A percentile compares a stretch with the other conserved stretches of the same genome.
These are phyloP conservation scores for Cottus gobio DNA, from an alignment of 2,113 vertebrate genomes.

Conservation along the genomic window DNA sequence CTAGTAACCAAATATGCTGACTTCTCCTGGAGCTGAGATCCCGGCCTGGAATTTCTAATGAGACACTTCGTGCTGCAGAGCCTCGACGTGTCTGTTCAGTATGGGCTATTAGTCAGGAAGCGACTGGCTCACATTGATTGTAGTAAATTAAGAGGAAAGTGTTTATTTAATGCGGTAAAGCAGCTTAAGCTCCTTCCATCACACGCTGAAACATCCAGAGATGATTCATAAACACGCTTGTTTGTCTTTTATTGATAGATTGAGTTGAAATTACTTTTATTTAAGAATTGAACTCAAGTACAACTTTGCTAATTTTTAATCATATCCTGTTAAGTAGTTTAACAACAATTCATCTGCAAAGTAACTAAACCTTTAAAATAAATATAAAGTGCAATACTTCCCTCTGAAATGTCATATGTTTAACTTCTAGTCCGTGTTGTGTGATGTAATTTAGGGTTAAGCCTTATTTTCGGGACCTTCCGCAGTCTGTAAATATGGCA, in stretches of 20 bases:
- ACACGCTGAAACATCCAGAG: neutral
- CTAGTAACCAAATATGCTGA: constrained; percentile 79
- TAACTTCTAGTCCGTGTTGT: neutral
- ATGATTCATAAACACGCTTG: neutral
- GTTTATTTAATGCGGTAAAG: neutral
- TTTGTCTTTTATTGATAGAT: neutral
- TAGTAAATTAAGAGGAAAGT: neutral
- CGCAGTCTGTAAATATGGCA: neutral
- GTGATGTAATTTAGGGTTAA: neutral
- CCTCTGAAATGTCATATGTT: neutral
- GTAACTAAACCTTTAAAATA: neutral
- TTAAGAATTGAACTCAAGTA: neutral
- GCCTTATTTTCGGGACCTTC: neutral
- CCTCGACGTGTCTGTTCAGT: constrained; percentile 6
- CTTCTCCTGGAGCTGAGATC: constrained; percentile 49
- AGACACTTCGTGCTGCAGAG: neutral
- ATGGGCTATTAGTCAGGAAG: neutral
- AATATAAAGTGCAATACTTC: neutral
- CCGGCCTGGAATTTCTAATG: constrained; percentile 57
- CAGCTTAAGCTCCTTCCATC: neutral
- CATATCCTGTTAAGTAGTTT: neutral
- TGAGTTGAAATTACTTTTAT: neutral
- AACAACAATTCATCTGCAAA: neutral
- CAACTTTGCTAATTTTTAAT: neutral
- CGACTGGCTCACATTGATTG: neutral